Evolutionary conservation across 1,140 invertebrate genomes (phyloP), one percentile per base, ranked within the genome.

Genomic region (Hestina assimilis): DNA sequence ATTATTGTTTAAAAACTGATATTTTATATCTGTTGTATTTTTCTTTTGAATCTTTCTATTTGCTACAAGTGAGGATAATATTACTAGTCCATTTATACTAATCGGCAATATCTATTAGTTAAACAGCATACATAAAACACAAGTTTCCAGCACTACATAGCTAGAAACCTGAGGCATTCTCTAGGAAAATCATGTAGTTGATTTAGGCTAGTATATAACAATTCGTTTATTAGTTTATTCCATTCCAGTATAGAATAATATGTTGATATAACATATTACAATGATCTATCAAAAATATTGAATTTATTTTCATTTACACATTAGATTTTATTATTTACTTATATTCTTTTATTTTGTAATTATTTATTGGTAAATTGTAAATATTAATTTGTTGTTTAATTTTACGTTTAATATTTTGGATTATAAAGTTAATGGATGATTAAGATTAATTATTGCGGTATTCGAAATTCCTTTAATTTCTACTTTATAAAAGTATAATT

Each of bases 361-460:
- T 81, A 86, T 86, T 86, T 86, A 86, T 83, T 83, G 63, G 66
- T 81, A 79, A 81, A 83, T 77, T 86, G 80, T 86, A 83, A 62
- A 86, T 86, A 85, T 83, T 68, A 75, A 78, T 83, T 86, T 86
- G 80, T 86, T 86, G 83, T 86, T 83, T 86, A 86, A 79, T 83
- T 82, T 83, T 83, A 83, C 69, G 66, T 80, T 83, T 64, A 68
- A 69, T 24, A 24, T 43, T n/a, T 43, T 26, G 21, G 41, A 43
- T 3, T 12, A 43, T 9, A 43, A 43, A n/a, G 41, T 43, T 21
- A 24, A 26, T 26, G 15, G 33, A 38, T 19, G 15, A 19, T 38
- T 38, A 38, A 38, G 50, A 53, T 53, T 53, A 19, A 28, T 52
- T 23, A 53, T 60, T 66, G 59, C 45, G 23, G 61, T 59, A 63